Base-by-base conservation (phyloP, 2,888 invertebrate species). In the Leucophenga montana region DNA sequence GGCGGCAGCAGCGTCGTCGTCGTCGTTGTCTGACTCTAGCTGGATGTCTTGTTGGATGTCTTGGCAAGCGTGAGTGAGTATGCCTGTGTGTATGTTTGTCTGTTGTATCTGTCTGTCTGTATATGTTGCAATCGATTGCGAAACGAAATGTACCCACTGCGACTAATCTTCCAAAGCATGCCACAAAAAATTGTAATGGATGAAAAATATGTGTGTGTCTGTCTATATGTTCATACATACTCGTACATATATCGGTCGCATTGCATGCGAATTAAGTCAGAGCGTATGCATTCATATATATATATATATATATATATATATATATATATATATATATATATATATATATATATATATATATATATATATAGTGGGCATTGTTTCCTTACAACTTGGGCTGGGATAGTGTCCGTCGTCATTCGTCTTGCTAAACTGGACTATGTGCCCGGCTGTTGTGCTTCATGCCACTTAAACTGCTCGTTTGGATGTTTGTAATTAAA, bases 41-140 rank as follows among this genome's bases (percentile, higher is more conserved):
- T 31, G 22, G 20, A 57, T 22, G 22, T 18, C 57, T 57, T n/a
- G 18, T 20, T 31, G 66, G 20, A 31, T 66, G 66, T 53, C 53
- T 18, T 39, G 39, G 39, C 39, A 39, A 39, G 39, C 39, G 39
- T 39, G 39, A 39, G 39, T 59, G 50, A 18, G 27, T 59, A 16
- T 64, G 33, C 18, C 20, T 46, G 20, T 62, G 46, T 62, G 46
- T 39, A 39, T 44, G 64, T 64, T 22, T 57, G 56, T 44, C 50
- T 66, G 39, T 66, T 66, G 22, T 66, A 31, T 57, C 31, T 46
- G 66, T 31, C 18, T 67, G 59, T 46, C 53, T 73, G 65, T 79
- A 81, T 80, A 82, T 85, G 84, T 84, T 83, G 82, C 84, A 84
- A 84, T 83, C 85, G 84, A 83, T 85, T 84, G 83, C 84, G 84